Evolutionary conservation across 2,888 invertebrate species (phyloP).

Genomic region (Allolobophora icterica): DNA sequence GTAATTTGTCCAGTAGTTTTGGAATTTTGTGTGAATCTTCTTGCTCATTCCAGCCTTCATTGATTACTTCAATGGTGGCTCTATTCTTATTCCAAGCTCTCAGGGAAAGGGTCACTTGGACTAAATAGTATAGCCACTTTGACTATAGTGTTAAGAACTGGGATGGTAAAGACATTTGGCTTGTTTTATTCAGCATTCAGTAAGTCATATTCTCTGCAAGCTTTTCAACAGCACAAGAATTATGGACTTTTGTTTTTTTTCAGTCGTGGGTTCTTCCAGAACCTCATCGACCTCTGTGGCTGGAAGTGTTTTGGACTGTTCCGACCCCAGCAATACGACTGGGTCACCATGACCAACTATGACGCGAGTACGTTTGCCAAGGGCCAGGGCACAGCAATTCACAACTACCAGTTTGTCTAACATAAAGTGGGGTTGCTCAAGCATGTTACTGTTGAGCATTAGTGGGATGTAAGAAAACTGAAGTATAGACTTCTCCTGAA

Average conservation of each 20-base stretch:
- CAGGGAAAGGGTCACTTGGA: not conserved
- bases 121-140: not conserved
- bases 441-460: not conserved
- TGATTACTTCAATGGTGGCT: not conserved
- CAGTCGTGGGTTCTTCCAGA: conserved; percentile 73
- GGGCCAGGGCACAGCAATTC: not conserved
- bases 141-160: not conserved
- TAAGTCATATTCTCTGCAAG: not conserved
- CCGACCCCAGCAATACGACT: conserved; percentile 77
- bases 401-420: conserved; percentile 22
- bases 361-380: not conserved
- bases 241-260: not conserved
- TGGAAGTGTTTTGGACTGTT: conserved; percentile 79
- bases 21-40: not conserved
- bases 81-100: not conserved
- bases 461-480: not conserved
- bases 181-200: not conserved
- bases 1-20: too few relatives aligned
- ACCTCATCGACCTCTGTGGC: conserved; percentile 84
- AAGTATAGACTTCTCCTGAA: not conserved
- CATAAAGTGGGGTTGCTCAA: not conserved
- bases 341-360: conserved; percentile 65
- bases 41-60: not conserved
- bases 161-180: not conserved
- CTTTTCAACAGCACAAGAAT: not conserved